These are phyloP conservation scores for Vultur gryphus DNA, from an alignment of 2,797 vertebrate genomes.

Conservation along the genomic window DNA sequence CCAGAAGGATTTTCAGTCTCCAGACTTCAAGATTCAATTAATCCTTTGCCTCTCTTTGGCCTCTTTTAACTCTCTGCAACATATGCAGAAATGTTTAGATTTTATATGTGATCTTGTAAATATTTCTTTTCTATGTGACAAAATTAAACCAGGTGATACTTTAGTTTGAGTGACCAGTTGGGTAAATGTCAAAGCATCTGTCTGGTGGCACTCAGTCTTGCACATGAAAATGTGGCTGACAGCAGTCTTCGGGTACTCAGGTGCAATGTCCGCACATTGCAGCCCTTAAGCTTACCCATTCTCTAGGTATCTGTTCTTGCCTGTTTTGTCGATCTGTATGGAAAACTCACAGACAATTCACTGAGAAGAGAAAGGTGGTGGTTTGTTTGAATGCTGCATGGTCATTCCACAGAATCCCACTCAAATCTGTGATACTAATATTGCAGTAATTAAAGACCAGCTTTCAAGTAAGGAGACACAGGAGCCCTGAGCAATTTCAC, in stretches of 20 bases:
- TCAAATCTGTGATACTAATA: neutral
- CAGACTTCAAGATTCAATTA: neutral
- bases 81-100: neutral
- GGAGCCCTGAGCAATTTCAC: neutral
- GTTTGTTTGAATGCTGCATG: neutral
- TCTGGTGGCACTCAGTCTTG: neutral
- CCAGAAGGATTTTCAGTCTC: neutral
- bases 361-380: neutral
- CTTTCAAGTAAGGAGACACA: neutral
- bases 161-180: neutral
- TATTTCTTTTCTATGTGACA: neutral
- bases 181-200: neutral
- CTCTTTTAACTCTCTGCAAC: neutral
- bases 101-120: neutral
- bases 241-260: neutral
- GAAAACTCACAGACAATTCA: neutral
- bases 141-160: neutral
- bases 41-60: neutral
- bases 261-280: fast-evolving
- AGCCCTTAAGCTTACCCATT: neutral
- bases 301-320: neutral
- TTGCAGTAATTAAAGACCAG: neutral
- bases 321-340: neutral
- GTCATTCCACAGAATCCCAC: neutral
- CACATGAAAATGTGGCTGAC: neutral